Evolutionary conservation across 2,888 invertebrate species (phyloP), one percentile per base, ranked within the genome.

Genomic region (Synergus gifuensis): DNA sequence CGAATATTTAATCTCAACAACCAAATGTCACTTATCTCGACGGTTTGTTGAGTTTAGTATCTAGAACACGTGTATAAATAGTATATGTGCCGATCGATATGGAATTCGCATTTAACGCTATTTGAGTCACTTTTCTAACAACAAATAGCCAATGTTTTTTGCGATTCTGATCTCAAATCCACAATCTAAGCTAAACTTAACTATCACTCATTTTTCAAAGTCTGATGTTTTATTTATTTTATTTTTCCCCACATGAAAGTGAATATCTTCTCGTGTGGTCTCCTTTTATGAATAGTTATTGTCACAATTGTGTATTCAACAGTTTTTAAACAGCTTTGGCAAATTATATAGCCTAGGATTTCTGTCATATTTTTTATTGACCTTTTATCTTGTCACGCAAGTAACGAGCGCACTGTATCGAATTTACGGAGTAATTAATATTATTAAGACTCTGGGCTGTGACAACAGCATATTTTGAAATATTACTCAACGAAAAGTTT

Each of bases 71-170:
- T 28, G 9, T 36, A 69, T 49, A 69, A 28, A 69, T 69, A 28
- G 67, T 44, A 44, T 69, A 69, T 69, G 46, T 69, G 46, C 28
- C 49, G 49, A 69, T 69, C 69, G 28, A 69, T 69, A 69, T 49
- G 46, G 28, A 69, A 49, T 22, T 36, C 46, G 28, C 67, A 46
- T 58, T 22, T 69, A 2, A 44, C 16, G 22, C 46, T 28, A 46
- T 69, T 49, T 49, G 5, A 60, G 22, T 60, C 60, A 18, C 18
- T 60, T 60, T 60, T 22, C 11, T 9, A 60, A 18, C 22, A 11
- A 22, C 22, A 22, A 60, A 22, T 60, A 60, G 22, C 11, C 11
- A 60, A 60, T 22, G 11, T 22, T 60, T 18, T 60, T 12, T 22
- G 22, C 22, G 12, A 60, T 60, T 60, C 7, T 60, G 4, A 22